Evolutionary conservation across 2,113 vertebrate genomes (phyloP).

Genomic region (Ceuthmochares aereus): DNA sequence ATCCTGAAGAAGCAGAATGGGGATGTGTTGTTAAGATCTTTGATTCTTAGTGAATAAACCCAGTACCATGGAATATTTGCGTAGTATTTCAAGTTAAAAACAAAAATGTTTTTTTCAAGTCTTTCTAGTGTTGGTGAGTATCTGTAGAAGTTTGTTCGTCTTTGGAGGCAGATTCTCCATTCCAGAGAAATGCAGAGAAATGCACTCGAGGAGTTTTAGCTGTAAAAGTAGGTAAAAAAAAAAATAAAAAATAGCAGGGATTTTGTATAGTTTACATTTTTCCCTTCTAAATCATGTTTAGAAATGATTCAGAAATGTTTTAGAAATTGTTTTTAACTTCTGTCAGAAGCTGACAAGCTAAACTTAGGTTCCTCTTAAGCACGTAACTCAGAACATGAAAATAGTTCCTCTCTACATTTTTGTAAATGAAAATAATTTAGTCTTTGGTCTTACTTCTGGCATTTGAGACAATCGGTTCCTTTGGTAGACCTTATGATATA

Average conservation of each 20-base stretch:
- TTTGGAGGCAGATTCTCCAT: background rate
- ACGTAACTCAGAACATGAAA: background rate
- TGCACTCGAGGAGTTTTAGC: rapidly evolving
- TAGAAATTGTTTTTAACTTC: background rate
- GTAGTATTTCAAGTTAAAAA: background rate
- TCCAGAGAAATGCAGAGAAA: background rate
- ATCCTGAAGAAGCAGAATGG: background rate
- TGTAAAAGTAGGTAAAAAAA: background rate
- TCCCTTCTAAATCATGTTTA: background rate
- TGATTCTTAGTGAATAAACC: background rate
- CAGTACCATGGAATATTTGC: background rate
- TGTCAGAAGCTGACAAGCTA: background rate
- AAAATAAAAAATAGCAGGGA: background rate
- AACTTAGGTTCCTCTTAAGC: constrained; percentile 15
- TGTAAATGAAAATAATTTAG: constrained; percentile 46
- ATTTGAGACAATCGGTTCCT: constrained; percentile 13
- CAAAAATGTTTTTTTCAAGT: background rate
- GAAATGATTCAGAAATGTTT: background rate
- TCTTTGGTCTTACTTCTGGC: constrained; percentile 48
- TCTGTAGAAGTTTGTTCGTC: background rate
- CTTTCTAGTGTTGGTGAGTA: background rate
- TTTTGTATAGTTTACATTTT: background rate
- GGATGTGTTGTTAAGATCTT: background rate
- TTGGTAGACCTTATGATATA: constrained; percentile 37
- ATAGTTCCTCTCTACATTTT: background rate